Conservation (phyloP, 35 echinoderm and acorn worm species). For the Patiria miniata region DNA sequence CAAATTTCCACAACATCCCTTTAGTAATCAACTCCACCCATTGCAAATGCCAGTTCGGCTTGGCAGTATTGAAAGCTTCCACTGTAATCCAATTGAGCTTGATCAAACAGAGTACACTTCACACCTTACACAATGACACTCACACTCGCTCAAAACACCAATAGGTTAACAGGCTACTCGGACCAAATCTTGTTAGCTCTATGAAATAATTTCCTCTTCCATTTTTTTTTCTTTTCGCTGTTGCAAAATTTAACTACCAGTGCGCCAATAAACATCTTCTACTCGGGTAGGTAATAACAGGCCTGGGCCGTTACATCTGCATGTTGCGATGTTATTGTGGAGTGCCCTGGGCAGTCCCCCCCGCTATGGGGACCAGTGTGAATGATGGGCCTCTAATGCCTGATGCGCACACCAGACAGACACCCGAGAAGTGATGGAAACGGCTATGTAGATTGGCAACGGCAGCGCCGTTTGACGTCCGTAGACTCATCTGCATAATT, state of each 20-base stretch:
- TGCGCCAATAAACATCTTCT: background rate
- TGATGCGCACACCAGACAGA: slow-evolving; percentile 9
- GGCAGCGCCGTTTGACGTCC: slow-evolving; percentile 13
- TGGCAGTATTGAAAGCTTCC: background rate
- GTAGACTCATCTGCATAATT: slow-evolving; percentile 28
- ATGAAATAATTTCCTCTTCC: background rate
- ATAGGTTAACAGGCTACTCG: background rate
- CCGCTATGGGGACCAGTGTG: background rate
- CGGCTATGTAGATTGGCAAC: background rate
- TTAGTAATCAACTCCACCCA: no score
- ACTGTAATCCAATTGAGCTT: background rate
- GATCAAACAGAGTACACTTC: slow-evolving; percentile 7
- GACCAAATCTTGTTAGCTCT: slow-evolving; percentile 12
- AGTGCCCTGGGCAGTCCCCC: background rate
- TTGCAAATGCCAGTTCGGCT: no score
- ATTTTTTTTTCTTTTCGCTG: no score
- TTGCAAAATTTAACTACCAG: no score
- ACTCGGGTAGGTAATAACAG: background rate
- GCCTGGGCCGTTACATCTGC: background rate
- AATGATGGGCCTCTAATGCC: background rate
- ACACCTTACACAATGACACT: slow-evolving; percentile 2
- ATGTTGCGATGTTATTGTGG: background rate
- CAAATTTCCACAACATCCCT: no score
- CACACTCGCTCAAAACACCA: no score
- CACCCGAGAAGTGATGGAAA: background rate